phyloP scores from a whole-genome alignment of 1,140 invertebrate species.

The Diorhabda elongata region DNA sequence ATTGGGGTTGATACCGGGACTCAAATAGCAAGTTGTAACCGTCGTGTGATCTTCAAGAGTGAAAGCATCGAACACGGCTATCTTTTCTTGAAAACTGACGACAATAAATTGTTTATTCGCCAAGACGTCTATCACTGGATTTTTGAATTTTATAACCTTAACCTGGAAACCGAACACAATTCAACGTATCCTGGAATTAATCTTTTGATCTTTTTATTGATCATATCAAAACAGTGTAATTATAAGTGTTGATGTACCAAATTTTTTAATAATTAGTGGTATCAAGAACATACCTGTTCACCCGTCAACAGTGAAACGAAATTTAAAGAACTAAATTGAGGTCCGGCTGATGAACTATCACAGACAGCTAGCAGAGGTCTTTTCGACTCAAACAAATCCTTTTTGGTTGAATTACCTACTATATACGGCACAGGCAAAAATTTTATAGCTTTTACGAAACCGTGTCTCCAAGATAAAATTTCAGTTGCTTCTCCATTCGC shows the following conservation, averaged over 20 bases:
- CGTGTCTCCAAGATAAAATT: constrained; percentile 85
- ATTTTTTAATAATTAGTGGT: background rate
- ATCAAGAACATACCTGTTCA: constrained; percentile 62
- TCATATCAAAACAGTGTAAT: background rate
- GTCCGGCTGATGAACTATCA: constrained; percentile 74
- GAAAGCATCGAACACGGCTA: constrained; percentile 86
- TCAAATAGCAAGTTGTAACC: constrained; percentile 85
- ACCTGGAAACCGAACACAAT: constrained; percentile 48
- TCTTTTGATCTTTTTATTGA: too few relatives aligned
- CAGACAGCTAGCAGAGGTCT: constrained; percentile 84
- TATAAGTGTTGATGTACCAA: background rate
- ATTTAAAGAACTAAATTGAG: constrained; percentile 80
- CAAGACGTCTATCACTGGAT: constrained; percentile 79
- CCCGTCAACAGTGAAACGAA: constrained; percentile 87
- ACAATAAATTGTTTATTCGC: constrained; percentile 79
- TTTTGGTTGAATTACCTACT: constrained; percentile 26
- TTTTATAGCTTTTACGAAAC: constrained; percentile 74
- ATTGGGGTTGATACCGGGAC: constrained; percentile 79
- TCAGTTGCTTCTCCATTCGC: constrained; percentile 87
- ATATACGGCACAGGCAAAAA: constrained; percentile 74
- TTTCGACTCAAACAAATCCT: constrained; percentile 68
- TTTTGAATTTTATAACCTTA: constrained; percentile 90
- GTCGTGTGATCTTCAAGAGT: constrained; percentile 81
- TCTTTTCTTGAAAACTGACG: constrained; percentile 82
- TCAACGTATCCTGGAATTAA: too few relatives aligned